phyloP scores from a whole-genome alignment of 2,888 invertebrate species.

The Nemotelus pantherinus region DNA sequence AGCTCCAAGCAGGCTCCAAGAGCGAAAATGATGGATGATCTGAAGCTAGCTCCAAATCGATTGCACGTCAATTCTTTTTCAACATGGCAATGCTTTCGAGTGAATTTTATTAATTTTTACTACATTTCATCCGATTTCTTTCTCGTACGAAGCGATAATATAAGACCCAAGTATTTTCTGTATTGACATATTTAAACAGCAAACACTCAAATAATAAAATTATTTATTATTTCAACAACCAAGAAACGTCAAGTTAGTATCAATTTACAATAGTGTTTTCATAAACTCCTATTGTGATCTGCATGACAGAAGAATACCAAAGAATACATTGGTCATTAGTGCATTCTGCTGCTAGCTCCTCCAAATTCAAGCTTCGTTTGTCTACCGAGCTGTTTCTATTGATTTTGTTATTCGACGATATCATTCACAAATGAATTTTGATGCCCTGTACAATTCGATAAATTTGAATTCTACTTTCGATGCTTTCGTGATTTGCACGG shows the following conservation, averaged over 20 bases:
- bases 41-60: slow-evolving; percentile 4
- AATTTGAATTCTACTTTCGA: slow-evolving; percentile 57
- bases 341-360: background rate
- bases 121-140: background rate
- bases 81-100: background rate
- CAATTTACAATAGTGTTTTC: too few relatives aligned
- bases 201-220: too few relatives aligned
- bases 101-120: background rate
- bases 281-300: too few relatives aligned
- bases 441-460: slow-evolving; percentile 52
- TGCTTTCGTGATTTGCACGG: slow-evolving; percentile 55
- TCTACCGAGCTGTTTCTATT: background rate
- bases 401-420: background rate
- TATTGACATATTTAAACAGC: too few relatives aligned
- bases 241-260: too few relatives aligned
- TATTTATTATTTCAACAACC: too few relatives aligned
- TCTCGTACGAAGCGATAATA: too few relatives aligned
- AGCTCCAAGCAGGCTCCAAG: slow-evolving; percentile 55
- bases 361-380: background rate
- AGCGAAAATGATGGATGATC: slow-evolving; percentile 15
- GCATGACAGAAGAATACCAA: too few relatives aligned
- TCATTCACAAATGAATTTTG: slow-evolving; percentile 57
- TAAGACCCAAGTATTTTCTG: too few relatives aligned
- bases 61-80: background rate
- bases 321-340: too few relatives aligned